Percentiles rank a stretch among this genome's conserved stretches.
Conservation (phyloP, 2,797 vertebrate genomes). For the Pachyuromys duprasi region DNA sequence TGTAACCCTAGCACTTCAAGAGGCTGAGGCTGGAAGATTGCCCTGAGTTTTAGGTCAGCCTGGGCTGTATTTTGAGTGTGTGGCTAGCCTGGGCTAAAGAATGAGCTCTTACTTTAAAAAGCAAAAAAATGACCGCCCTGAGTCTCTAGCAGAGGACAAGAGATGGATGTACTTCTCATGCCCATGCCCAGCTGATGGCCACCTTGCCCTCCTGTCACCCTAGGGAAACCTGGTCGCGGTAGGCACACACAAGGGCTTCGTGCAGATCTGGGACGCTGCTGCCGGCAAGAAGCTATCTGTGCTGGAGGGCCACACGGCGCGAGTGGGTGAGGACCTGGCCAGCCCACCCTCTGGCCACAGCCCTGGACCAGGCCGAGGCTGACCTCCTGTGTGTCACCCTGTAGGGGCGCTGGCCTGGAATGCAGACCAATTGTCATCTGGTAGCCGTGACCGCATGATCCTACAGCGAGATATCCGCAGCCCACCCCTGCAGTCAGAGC, state of each 20-base stretch:
- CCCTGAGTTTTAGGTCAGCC: background rate
- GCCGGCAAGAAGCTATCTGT: constrained; percentile 97
- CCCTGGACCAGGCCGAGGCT: background rate
- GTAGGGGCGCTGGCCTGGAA: constrained; percentile 98
- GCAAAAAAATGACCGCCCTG: too few species aligned
- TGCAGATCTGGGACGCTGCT: constrained; percentile 98
- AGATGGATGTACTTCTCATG: background rate
- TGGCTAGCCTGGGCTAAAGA: background rate
- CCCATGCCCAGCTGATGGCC: background rate
- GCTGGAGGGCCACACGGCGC: constrained; percentile 97
- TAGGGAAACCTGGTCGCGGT: constrained; percentile 93
- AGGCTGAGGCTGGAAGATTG: background rate
- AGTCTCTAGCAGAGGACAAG: background rate
- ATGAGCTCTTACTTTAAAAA: background rate
- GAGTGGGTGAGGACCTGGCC: constrained; percentile 93
- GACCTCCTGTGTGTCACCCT: background rate
- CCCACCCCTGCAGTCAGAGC: constrained; percentile 96
- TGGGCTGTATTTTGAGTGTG: background rate
- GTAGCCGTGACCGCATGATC: constrained; percentile 97
- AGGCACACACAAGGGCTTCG: constrained; percentile 93
- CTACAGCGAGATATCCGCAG: constrained; percentile 97
- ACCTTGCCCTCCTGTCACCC: background rate
- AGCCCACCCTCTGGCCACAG: background rate
- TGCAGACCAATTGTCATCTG: constrained; percentile 97
- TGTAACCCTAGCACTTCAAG: background rate